Evolutionary conservation across 2,888 invertebrate genomes (phyloP), one percentile per base, ranked within the genome.

Genomic region (Hofmannophila pseudospretella): DNA sequence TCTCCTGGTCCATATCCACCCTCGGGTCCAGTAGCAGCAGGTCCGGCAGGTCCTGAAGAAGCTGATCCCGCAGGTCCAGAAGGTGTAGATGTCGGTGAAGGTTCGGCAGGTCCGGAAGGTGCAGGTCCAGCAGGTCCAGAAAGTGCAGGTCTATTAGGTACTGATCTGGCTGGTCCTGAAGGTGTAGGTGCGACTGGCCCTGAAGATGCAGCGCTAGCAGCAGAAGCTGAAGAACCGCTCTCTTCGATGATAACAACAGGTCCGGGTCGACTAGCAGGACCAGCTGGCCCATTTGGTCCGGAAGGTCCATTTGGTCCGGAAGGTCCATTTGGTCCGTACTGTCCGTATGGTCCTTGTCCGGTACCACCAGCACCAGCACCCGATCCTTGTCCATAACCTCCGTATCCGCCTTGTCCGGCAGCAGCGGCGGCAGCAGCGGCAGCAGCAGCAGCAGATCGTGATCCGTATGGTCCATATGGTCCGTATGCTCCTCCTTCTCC

Each of bases 1-100:
- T 30, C 9, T 26, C 32, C 39, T 32, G 22, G 22, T 23, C 23
- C 39, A n/a, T 13, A 16, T 26, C 25, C 28, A 28, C 41, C 39
- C 11, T 30, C 22, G n/a, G 13, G 16, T n/a, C 9, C 33, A 14
- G 30, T 16, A 34, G 34, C 34, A 9, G 19, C 33, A 11, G 22
- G 5, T 22, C 22, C 22, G 2, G 5, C 22, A 20, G 23, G 2
- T 11, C 30, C 36, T 2, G 10, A 2, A 3, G 26, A n/a, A 34
- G 34, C 32, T 9, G 30, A 10, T 5, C 32, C 37, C 2, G 35
- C 16, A 9, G 34, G 35, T 3, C 23, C 7, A 1, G 38, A 31
- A 10, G 8, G 9, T n/a, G 31, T 31, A 7, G 26, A 26, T n/a
- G 10, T 10, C 3, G 10, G 2, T 10, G 26, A 26, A 11, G 7